Percentiles rank a stretch among this genome's conserved stretches.
Conservation (phyloP, 2,113 vertebrate species). For the Mustela lutreola region DNA sequence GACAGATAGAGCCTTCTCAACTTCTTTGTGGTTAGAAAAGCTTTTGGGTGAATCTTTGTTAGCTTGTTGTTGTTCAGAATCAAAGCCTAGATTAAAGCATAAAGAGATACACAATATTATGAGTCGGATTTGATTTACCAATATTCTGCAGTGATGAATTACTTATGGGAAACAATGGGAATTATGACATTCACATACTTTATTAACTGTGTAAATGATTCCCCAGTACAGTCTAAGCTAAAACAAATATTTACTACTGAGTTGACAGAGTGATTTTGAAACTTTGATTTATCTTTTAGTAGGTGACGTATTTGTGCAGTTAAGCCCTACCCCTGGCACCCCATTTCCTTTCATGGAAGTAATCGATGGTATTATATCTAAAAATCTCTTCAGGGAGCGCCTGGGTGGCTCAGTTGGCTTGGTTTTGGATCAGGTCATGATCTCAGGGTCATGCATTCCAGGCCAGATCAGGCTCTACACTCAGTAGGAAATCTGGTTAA, state of each 20-base stretch:
- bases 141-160: neutral
- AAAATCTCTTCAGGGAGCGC: neutral
- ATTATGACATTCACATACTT: constrained; percentile 1
- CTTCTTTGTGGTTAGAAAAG: constrained; percentile 93
- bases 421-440: neutral
- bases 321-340: neutral
- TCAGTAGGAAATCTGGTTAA: neutral
- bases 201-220: neutral
- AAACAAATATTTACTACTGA: neutral
- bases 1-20: constrained; percentile 95
- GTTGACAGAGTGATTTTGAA: neutral
- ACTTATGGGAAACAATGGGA: neutral
- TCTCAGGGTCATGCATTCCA: neutral
- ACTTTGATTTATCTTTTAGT: constrained; percentile 51
- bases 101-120: neutral
- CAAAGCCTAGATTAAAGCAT: constrained; percentile 89
- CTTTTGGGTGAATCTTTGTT: constrained; percentile 96
- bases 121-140: constrained; percentile 2
- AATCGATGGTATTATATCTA: neutral
- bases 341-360: neutral
- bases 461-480: neutral
- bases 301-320: neutral
- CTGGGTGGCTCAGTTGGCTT: neutral
- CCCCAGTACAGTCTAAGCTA: neutral
- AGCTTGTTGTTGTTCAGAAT: constrained; percentile 98